Conservation (phyloP, 2,888 invertebrate genomes). For the Lochmaea crataegi region DNA sequence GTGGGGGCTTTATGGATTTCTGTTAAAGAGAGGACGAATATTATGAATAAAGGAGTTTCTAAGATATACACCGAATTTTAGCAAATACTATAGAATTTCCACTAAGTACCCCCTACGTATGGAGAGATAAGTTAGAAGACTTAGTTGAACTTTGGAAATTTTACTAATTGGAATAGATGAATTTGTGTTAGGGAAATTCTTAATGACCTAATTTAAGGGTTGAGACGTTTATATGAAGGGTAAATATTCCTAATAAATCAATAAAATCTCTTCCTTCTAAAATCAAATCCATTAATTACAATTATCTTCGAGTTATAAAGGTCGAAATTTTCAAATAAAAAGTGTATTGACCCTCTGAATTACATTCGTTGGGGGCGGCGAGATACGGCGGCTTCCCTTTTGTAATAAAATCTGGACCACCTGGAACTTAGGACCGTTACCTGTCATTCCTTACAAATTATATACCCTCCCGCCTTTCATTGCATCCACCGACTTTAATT, state of each 20-base stretch:
- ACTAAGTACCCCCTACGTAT: conserved; percentile 10
- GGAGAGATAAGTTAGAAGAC: conserved; percentile 5
- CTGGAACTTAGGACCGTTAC: conserved; percentile 36
- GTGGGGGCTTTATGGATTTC: conserved; percentile 14
- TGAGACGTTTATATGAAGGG: too few relatives aligned
- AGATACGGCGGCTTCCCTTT: conserved; percentile 23
- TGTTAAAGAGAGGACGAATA: background rate
- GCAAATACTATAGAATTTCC: conserved; percentile 20
- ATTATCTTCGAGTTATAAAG: background rate
- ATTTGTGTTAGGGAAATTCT: background rate
- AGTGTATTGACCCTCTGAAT: conserved; percentile 27
- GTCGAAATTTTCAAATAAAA: background rate
- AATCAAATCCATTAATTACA: background rate
- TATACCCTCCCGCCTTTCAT: conserved; percentile 31
- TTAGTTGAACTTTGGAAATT: conserved; percentile 14
- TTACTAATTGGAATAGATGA: conserved; percentile 14
- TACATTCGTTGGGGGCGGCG: background rate
- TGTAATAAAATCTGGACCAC: conserved; percentile 40
- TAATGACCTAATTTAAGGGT: background rate
- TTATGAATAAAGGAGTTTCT: conserved; percentile 24
- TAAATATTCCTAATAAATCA: too few relatives aligned
- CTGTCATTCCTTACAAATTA: conserved; percentile 40
- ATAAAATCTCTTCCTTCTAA: background rate
- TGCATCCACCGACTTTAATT: conserved; percentile 37
- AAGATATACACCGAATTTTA: conserved; percentile 11